phyloP scores from a whole-genome alignment of 35 echinoderm and acorn worm genomes.

The Ophioderma brevispina region DNA sequence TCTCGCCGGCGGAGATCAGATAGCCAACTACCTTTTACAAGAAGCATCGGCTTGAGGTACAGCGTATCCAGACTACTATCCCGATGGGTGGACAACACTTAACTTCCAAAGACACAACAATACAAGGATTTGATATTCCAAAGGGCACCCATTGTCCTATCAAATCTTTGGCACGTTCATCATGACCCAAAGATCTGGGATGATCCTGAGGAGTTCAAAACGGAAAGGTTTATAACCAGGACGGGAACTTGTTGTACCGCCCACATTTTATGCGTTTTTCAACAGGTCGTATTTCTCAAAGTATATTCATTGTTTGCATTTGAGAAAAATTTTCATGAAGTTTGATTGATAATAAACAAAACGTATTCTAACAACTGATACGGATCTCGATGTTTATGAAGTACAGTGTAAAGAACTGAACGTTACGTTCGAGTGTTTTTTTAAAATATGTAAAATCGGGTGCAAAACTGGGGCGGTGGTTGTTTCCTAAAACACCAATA shows the following conservation, averaged over 20 bases:
- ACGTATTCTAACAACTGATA: too few relatives aligned
- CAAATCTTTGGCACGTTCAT: constrained; percentile 47
- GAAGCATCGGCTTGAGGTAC: neutral
- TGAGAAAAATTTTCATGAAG: too few relatives aligned
- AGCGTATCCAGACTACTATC: neutral
- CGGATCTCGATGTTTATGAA: too few relatives aligned
- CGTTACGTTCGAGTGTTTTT: too few relatives aligned
- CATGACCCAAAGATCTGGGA: constrained; percentile 17
- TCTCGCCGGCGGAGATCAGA: neutral
- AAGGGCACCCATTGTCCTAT: constrained; percentile 20
- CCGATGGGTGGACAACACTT: neutral
- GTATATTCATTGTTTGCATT: too few relatives aligned
- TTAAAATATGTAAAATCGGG: too few relatives aligned
- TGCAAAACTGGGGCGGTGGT: too few relatives aligned
- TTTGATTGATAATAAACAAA: too few relatives aligned
- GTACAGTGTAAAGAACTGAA: too few relatives aligned
- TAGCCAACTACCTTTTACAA: neutral
- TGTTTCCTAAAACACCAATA: too few relatives aligned
- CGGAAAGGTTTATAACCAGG: constrained; percentile 35
- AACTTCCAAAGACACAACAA: neutral
- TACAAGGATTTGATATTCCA: constrained; percentile 23
- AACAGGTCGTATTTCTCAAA: too few relatives aligned
- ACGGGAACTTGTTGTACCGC: neutral
- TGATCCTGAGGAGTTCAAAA: constrained; percentile 35
- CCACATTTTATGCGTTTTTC: constrained; percentile 58